These are phyloP conservation scores for Onychostruthus taczanowskii DNA, from an alignment of 2,113 vertebrate genomes.

Conservation along the genomic window DNA sequence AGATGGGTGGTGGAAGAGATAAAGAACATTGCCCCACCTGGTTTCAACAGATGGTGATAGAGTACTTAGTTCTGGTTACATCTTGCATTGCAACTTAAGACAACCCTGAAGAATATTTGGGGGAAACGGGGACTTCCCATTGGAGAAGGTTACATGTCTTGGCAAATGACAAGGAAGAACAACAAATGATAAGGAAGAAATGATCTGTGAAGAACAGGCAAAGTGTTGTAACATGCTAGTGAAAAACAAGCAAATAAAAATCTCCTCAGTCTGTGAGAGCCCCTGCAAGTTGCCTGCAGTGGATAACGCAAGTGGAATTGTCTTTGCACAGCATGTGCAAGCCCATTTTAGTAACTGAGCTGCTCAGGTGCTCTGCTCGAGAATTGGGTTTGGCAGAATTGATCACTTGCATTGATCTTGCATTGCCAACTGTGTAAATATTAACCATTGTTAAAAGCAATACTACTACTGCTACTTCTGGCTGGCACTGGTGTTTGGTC, in stretches of 20 bases:
- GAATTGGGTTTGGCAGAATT: background rate
- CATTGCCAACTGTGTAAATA: background rate
- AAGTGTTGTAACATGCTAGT: background rate
- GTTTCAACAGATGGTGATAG: background rate
- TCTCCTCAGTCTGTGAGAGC: background rate
- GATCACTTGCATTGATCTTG: background rate
- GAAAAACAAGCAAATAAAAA: background rate
- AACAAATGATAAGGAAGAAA: too few relatives aligned
- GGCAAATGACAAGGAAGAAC: background rate
- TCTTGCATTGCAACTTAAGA: background rate
- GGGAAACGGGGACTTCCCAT: accelerated
- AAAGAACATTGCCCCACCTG: too few relatives aligned
- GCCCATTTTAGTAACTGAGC: background rate
- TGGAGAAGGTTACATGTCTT: background rate
- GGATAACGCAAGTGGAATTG: background rate
- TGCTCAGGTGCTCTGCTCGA: background rate
- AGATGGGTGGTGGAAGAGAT: background rate
- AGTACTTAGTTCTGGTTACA: background rate
- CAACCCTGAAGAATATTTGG: background rate
- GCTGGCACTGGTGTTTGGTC: background rate
- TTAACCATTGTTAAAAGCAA: background rate
- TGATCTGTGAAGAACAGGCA: background rate
- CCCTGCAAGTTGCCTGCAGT: background rate
- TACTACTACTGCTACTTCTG: background rate
- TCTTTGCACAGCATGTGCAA: background rate